Evolutionary conservation across 2,888 invertebrate genomes (phyloP).

Genomic region (Doris montereyensis): DNA sequence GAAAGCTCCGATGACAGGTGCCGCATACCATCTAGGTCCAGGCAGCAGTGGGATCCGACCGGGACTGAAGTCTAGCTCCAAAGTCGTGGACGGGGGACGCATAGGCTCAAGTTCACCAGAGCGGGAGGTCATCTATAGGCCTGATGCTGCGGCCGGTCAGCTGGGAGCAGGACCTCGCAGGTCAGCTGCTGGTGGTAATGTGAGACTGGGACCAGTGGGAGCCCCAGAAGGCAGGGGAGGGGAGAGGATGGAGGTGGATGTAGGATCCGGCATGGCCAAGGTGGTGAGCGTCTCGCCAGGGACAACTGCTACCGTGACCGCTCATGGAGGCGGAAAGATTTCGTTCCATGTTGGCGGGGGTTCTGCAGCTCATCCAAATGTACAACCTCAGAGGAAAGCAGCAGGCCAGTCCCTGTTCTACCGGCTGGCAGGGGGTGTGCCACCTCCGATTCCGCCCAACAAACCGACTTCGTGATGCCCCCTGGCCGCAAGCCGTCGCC

Average conservation of each 20-base stretch:
- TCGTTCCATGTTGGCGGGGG: slow-evolving; percentile 54
- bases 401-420: background rate
- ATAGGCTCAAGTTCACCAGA: slow-evolving; percentile 46
- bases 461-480: slow-evolving; percentile 61
- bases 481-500: slow-evolving; percentile 52
- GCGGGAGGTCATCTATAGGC: slow-evolving; percentile 42
- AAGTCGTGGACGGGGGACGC: slow-evolving; percentile 39
- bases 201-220: slow-evolving; percentile 53
- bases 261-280: slow-evolving; percentile 40
- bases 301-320: slow-evolving; percentile 50
- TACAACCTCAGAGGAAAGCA: slow-evolving; percentile 15
- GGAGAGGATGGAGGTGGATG: slow-evolving; percentile 27
- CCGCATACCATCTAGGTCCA: background rate
- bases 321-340: slow-evolving; percentile 60
- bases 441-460: slow-evolving; percentile 71
- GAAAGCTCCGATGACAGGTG: background rate
- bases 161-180: slow-evolving; percentile 41
- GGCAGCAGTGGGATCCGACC: background rate
- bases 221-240: slow-evolving; percentile 40
- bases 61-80: slow-evolving; percentile 5
- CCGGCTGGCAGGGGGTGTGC: slow-evolving; percentile 58
- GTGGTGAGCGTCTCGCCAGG: slow-evolving; percentile 38
- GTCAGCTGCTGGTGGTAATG: slow-evolving; percentile 40
- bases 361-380: slow-evolving; percentile 7
- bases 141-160: slow-evolving; percentile 34